Percentiles rank a stretch among this genome's conserved stretches.
phyloP scores from a whole-genome alignment of 2,888 invertebrate genomes.

The Drosophila borborema region DNA sequence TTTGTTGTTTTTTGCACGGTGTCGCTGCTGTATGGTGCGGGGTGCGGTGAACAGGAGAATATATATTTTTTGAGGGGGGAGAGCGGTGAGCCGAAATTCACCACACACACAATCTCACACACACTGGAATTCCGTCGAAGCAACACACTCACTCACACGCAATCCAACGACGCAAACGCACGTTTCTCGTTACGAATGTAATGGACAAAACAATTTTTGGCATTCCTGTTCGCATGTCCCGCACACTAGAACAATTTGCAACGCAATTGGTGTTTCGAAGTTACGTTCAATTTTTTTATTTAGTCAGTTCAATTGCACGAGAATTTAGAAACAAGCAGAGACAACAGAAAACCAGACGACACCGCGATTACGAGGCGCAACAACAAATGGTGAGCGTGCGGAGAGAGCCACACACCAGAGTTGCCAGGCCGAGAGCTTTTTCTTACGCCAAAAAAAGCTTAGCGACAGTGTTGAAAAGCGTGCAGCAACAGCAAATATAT shows the following conservation, averaged over 20 bases:
- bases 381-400: conserved; percentile 61
- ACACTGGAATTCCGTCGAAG: conserved; percentile 46
- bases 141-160: conserved; percentile 37
- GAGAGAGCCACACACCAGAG: conserved; percentile 50
- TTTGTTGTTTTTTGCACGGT: conserved; percentile 76
- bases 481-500: conserved; percentile 7
- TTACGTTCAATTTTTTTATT: conserved; percentile 36
- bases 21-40: conserved; percentile 18
- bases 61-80: conserved; percentile 10
- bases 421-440: conserved; percentile 33
- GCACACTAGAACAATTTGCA: conserved; percentile 33
- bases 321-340: conserved; percentile 56
- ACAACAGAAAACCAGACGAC: conserved; percentile 67
- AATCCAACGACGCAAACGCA: conserved; percentile 71
- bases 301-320: conserved; percentile 48
- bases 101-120: conserved; percentile 65
- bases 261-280: conserved; percentile 32
- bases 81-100: conserved; percentile 62
- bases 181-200: conserved; percentile 61
- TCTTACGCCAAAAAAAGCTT: conserved; percentile 54
- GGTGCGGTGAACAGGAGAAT: conserved; percentile 14
- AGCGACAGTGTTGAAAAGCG: conserved; percentile 35
- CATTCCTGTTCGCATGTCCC: conserved; percentile 32
- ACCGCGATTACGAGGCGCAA: conserved; percentile 70
- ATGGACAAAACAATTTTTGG: conserved; percentile 26